Base-by-base conservation (phyloP, 2,888 invertebrate genomes). In the Choristoneura rosaceana region DNA sequence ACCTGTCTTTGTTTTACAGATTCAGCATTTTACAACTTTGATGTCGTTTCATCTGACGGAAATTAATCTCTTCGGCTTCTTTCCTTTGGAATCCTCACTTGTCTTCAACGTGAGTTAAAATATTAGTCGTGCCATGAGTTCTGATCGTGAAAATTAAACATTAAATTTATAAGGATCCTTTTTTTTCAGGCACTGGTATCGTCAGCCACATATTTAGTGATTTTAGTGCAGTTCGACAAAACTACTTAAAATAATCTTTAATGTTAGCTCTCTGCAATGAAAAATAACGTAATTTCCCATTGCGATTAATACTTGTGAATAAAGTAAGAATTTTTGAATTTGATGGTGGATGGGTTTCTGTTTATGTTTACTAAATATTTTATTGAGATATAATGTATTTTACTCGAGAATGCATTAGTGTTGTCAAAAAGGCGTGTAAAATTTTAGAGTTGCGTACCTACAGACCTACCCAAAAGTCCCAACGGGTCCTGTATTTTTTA, bases 211-310 rank as follows among this genome's bases (percentile, higher is more conserved):
- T 93, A 91, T 78, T 75, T 92, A 50, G 89, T 90, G 45, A 91
- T 92, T 67, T 77, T 92, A 50, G 90, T 92, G 2, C 92, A 92
- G 76, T 90, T 92, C 70, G 90, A 91, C 74, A 88, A 80, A 69
- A 17, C 52, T 15, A 76, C n/a, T n/a, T 52, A 52, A 50, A 15
- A 8, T 8, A 38, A 38, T 38, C 7, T 1, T 25, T 25, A 25
- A 38, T 38, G 38, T 38, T 38, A 5, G 7, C 7, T 38, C 38
- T 38, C 38, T 38, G 38, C 38, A 38, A 38, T 38, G 38, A 5
- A 38, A 38, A 38, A 0, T 38, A 1, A 38, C 5, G 4, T 34
- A 34, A 34, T 38, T 25, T 25, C 2, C 25, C 25, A 25, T 25
- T 25, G 25, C 25, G 2, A 1, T 25, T 38, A 38, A 38, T 38